Base-by-base conservation (phyloP, 2,797 vertebrate species). In the Odontamblyopus lacepedii region DNA sequence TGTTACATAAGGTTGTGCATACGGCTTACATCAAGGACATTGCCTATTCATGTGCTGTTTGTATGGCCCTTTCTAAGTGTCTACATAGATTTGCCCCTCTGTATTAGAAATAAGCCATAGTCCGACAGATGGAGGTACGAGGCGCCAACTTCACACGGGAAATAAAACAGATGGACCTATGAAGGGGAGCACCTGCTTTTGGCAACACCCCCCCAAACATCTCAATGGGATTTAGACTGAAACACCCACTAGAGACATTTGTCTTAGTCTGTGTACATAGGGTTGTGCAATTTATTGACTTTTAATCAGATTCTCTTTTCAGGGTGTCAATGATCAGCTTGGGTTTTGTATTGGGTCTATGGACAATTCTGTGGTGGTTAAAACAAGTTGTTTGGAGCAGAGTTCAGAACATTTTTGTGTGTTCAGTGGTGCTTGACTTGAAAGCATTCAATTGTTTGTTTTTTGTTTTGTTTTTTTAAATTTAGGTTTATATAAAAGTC, bases 91-190 rank as follows among this genome's bases (percentile, higher is more conserved):
- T 66, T 50, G 63, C 23, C 44, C 41, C 26, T 66, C 27, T 50
- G 16, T 50, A 62, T 48, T 65, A 55, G 32, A n/a, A 72, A 57
- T 41, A 5, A 78, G 75, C 69, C 71, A 69, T 66, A 75, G 74
- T 56, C 2, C 35, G 38, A 76, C 90, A 92, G 88, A 91, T 91
- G 90, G 90, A 83, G 72, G 73, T 61, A 3, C 74, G 0, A 4
- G 5, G 69, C 15, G 71, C 86, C 85, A 77, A 69, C 75, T 84
- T 85, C 73, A 80, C 84, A 72, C 56, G 80, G 82, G 82, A 84
- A 77, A 76, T 79, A 78, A 74, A 76, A 72, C 90, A 91, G 89
- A 90, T 88, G 88, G 89, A 90, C 79, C 9, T 85, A 81, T 64
- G 87, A 81, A 72, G 88, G 35, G 77, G 18, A 53, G 78, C 85